Conservation (phyloP, 2,797 vertebrate genomes). For the Falco cherrug region DNA sequence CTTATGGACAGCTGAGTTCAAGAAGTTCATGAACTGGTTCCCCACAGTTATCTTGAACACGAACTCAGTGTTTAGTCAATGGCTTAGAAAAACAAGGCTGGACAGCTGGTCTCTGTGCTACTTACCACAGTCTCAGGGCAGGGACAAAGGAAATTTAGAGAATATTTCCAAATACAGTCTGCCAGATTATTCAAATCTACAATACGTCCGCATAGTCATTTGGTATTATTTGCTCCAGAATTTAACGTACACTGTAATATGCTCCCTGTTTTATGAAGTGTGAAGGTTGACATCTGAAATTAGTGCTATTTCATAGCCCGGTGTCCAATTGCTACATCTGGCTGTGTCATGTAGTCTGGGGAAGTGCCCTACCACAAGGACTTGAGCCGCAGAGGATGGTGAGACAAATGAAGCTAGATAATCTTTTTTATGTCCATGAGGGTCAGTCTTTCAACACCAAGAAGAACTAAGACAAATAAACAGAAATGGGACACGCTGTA, state of each 20-base stretch:
- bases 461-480: conserved; percentile 80
- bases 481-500: conserved; percentile 67
- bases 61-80: conserved; percentile 82
- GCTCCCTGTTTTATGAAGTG: conserved; percentile 37
- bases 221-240: conserved; percentile 36
- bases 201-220: neutral
- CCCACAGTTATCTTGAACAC: conserved; percentile 77
- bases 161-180: conserved; percentile 43
- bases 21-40: conserved; percentile 81
- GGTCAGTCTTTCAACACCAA: conserved; percentile 70
- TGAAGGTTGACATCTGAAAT: conserved; percentile 43
- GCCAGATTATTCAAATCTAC: conserved; percentile 48
- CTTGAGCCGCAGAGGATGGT: conserved; percentile 62
- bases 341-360: conserved; percentile 66
- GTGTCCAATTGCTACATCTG: conserved; percentile 56
- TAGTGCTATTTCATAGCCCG: conserved; percentile 11
- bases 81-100: conserved; percentile 79
- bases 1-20: conserved; percentile 70
- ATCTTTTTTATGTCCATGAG: conserved; percentile 57
- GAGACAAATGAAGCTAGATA: conserved; percentile 51
- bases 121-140: conserved; percentile 79
- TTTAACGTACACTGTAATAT: conserved; percentile 11
- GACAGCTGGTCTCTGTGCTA: conserved; percentile 72
- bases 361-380: conserved; percentile 61
- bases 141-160: conserved; percentile 65